These are phyloP conservation scores for Platyscapa corneri DNA, from an alignment of 1,140 invertebrate genomes.

Conservation along the genomic window DNA sequence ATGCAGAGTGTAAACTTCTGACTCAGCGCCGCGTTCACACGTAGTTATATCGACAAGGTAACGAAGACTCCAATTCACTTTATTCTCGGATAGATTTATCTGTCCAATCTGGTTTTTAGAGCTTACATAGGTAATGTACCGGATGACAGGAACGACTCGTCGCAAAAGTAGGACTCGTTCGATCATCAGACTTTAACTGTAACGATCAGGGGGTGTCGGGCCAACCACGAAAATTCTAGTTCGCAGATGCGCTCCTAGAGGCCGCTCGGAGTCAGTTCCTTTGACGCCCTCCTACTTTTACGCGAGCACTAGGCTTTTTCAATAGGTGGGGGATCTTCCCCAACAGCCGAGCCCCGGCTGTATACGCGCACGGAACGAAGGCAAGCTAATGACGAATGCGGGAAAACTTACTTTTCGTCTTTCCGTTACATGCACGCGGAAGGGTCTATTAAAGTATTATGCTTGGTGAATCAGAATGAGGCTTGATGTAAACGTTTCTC, in stretches of 20 bases:
- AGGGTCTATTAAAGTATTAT: slow-evolving; percentile 48
- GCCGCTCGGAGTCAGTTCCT: background rate
- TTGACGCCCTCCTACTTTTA: too few species aligned
- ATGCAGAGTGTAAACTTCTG: background rate
- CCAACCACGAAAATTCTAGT: background rate
- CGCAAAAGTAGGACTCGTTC: slow-evolving; percentile 4
- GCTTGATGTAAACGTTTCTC: slow-evolving; percentile 14
- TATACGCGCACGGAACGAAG: background rate
- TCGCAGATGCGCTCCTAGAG: background rate
- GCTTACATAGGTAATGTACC: background rate
- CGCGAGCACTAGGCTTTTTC: too few species aligned
- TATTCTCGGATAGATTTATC: too few species aligned
- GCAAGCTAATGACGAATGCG: slow-evolving; percentile 1
- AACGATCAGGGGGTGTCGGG: background rate
- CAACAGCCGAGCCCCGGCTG: background rate
- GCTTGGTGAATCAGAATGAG: slow-evolving; percentile 48
- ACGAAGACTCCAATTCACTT: too few species aligned
- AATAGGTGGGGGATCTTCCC: too few species aligned
- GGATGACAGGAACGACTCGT: background rate
- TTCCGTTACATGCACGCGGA: slow-evolving; percentile 35
- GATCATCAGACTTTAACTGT: background rate
- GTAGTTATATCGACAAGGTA: background rate
- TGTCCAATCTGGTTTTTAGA: too few species aligned
- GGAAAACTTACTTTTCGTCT: slow-evolving; percentile 9
- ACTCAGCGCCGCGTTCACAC: background rate